A percentile compares a stretch with the other conserved stretches of the same genome.
Evolutionary conservation across 2,888 invertebrate species (phyloP).

Genomic region (Steinernema scapterisci): DNA sequence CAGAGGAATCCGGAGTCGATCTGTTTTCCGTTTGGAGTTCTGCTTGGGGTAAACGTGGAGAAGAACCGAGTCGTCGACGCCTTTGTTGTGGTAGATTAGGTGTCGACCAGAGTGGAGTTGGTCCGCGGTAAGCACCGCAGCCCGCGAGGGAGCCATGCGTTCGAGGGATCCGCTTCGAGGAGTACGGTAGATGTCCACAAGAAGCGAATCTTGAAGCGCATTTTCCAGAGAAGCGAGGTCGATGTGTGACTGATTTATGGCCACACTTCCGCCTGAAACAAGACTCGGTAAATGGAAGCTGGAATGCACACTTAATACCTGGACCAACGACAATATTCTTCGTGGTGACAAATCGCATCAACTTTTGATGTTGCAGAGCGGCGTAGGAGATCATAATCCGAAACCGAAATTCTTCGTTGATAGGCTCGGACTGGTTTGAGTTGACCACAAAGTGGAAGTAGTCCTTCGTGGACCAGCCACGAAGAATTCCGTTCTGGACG

Average conservation of each 20-base stretch:
- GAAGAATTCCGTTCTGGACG: conserved; percentile 40
- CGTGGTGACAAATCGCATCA: conserved; percentile 47
- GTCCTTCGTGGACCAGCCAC: conserved; percentile 45
- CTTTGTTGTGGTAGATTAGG: conserved; percentile 42
- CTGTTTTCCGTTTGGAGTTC: conserved; percentile 43
- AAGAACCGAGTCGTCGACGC: conserved; percentile 52
- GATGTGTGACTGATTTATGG: conserved; percentile 54
- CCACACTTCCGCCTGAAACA: conserved; percentile 50
- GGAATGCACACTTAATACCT: conserved; percentile 35
- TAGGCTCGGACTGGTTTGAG: conserved; percentile 24
- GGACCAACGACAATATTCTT: conserved; percentile 45
- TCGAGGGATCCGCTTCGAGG: conserved; percentile 50
- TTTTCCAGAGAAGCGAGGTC: conserved; percentile 48
- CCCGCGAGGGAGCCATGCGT: conserved; percentile 38
- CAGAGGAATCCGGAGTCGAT: conserved; percentile 33
- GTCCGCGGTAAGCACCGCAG: conserved; percentile 36
- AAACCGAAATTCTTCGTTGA: conserved; percentile 52
- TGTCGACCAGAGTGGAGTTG: conserved; percentile 45
- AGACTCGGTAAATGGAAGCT: too few species aligned
- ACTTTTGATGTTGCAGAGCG: conserved; percentile 46
- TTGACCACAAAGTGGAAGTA: conserved; percentile 44
- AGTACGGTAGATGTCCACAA: conserved; percentile 45
- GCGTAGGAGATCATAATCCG: conserved; percentile 60
- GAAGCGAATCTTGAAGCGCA: conserved; percentile 37
- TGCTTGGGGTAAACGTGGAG: conserved; percentile 57